Percentiles rank a stretch among this genome's conserved stretches.
These are phyloP conservation scores for Pseudopleuronectes americanus DNA, from an alignment of 2,797 vertebrate species.

Conservation along the genomic window DNA sequence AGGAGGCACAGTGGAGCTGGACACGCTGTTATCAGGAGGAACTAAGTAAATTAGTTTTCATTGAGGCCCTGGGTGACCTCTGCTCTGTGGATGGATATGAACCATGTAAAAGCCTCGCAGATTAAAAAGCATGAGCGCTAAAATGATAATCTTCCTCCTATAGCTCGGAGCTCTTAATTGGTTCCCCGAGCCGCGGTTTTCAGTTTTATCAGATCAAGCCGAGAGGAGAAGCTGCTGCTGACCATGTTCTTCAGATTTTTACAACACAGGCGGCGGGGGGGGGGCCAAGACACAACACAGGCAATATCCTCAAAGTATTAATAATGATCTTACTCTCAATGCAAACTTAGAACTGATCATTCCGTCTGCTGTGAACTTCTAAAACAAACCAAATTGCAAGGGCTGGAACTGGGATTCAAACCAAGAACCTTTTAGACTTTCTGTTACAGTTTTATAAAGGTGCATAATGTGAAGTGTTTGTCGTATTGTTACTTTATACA, in stretches of 20 bases:
- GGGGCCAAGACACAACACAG: too few species aligned
- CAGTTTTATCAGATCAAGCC: conserved; percentile 36
- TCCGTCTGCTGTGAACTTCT: too few species aligned
- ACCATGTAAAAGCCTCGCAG: conserved; percentile 40
- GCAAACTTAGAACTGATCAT: too few species aligned
- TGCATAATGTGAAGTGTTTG: too few species aligned
- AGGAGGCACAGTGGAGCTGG: neutral
- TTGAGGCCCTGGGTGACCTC: conserved; percentile 38
- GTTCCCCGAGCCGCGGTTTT: conserved; percentile 29
- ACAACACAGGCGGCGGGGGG: too few species aligned
- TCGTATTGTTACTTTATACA: too few species aligned
- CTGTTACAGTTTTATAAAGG: too few species aligned
- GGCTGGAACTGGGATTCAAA: too few species aligned
- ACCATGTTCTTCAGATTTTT: neutral
- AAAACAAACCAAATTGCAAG: too few species aligned
- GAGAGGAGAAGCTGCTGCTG: neutral
- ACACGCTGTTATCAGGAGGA: conserved; percentile 42
- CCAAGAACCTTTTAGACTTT: too few species aligned
- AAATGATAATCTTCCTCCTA: conserved; percentile 53
- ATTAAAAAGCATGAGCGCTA: conserved; percentile 40
- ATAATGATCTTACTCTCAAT: too few species aligned
- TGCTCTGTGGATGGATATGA: conserved; percentile 45
- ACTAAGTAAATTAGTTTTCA: conserved; percentile 50
- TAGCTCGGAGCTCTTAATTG: conserved; percentile 56
- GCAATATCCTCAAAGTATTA: too few species aligned